Conservation (phyloP, 2,888 invertebrate species). For the Chaitophorus viminalis region DNA sequence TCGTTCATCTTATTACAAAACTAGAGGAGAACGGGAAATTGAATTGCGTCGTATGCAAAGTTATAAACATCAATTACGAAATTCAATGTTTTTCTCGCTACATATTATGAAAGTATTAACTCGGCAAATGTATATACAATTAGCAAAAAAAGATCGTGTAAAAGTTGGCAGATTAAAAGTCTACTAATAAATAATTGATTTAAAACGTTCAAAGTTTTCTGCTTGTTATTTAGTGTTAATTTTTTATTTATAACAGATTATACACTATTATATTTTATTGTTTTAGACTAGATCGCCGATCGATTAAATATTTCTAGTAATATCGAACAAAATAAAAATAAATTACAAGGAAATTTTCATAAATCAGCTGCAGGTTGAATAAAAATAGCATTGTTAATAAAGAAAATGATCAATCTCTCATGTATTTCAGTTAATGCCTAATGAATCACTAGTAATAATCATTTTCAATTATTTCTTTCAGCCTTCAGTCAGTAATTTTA, state of each 20-base stretch:
- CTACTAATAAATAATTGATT: not conserved
- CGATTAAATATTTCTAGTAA: not conserved
- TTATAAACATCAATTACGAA: not conserved
- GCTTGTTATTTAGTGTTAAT: too few relatives aligned
- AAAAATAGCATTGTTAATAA: not conserved
- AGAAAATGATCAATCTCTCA: not conserved
- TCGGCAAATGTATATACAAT: not conserved
- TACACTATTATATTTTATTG: not conserved
- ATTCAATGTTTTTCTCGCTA: not conserved
- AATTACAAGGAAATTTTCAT: not conserved
- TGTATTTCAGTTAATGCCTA: too few relatives aligned
- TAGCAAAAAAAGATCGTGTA: not conserved
- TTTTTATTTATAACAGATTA: not conserved
- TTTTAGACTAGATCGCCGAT: not conserved
- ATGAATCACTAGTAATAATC: not conserved
- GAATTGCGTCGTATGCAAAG: not conserved
- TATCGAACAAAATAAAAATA: not conserved
- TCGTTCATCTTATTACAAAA: not conserved
- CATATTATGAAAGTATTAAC: not conserved
- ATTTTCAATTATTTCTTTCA: not conserved
- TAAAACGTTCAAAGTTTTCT: not conserved
- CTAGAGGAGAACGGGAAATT: not conserved
- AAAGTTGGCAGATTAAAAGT: not conserved
- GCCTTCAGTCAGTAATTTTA: not conserved
- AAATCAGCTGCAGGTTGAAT: not conserved